Evolutionary conservation across 2,888 invertebrate genomes (phyloP), one percentile per base, ranked within the genome.

Genomic region (Conchocele bisecta): DNA sequence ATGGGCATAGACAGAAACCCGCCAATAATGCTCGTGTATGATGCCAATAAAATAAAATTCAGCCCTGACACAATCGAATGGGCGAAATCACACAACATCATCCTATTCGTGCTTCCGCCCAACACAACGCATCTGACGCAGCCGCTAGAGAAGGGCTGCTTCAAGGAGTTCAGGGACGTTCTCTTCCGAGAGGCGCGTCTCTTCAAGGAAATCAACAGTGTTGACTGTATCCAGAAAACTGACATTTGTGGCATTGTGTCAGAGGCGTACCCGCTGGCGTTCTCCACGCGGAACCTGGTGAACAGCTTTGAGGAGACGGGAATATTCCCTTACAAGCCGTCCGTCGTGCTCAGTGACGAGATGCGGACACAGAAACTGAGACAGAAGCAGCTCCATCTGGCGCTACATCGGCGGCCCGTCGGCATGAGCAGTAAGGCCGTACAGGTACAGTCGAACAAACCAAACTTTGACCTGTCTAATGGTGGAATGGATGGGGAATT

Each of bases 61-160:
- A 74, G 61, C 35, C 69, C 71, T 15, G 75, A 74, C 41, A 69
- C 78, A 22, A 76, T 82, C 22, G 70, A 74, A 7, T 82, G 78
- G 82, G 82, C 82, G 0, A 77, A 72, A 33, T 58, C 64, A 33
- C 70, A 67, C 33, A 79, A 82, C 54, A 78, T 82, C 35, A 65
- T 78, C 42, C 60, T 81, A 24, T 81, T 81, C 69, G 73, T 79
- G 7, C 59, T 79, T 20, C 81, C 81, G 13, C 74, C 78, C 26
- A 65, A 67, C 41, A 54, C 67, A 15, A 33, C 59, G 9, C 71
- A 73, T 51, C 57, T 79, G 9, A 67, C 67, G 35, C 64, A 72
- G n/a, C 72, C 72, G 3, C 57, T 75, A 11, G 75, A 79, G 35
- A 67, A 72, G n/a, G 77, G 75, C 13, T 78, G 78, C 57, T 76